Base-by-base conservation (phyloP, 2,888 invertebrate genomes). In the Laspeyria flexula region DNA sequence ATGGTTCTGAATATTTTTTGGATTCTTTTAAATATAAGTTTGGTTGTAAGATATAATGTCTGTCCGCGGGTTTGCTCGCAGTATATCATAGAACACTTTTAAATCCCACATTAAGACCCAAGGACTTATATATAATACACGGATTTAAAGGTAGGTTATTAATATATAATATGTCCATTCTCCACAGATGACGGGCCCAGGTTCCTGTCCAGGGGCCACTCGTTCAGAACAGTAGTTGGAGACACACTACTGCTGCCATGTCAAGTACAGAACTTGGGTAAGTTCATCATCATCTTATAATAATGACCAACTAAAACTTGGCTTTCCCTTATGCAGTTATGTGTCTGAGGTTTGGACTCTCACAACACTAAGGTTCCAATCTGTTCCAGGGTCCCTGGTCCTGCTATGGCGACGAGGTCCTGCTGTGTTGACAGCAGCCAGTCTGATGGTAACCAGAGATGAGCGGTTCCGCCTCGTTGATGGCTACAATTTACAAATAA, bases 241-340 rank as follows among this genome's bases (percentile, higher is more conserved):
- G 96, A 96, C 79, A 96, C 96, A 0, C 92, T 96, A 41, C 93
- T 95, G 39, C 86, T 96, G 50, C 96, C 96, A 6, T 96, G 96
- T 70, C 96, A 96, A 85, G 96, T 96, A 9, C 96, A 96, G 79
- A 96, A 96, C 81, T 90, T 96, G 68, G 96, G 96, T 96, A 85
- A 94, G 94, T 83, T 29, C 7, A 34, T 9, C 18, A 18, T 18
- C 18, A 16, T 31, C 11, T 7, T n/a, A n/a, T n/a, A n/a, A n/a
- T n/a, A n/a, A n/a, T n/a, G n/a, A n/a, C n/a, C n/a, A n/a, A n/a
- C n/a, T n/a, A n/a, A n/a, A n/a, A n/a, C n/a, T n/a, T n/a, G n/a
- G 21, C 21, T 21, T 21, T 21, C 5, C 21, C 5, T 21, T 21
- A 21, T 21, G n/a, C n/a, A n/a, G n/a, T n/a, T n/a, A n/a, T n/a